Base-by-base conservation (phyloP, 2,797 vertebrate genomes). In the Melanotaenia nigrans region DNA sequence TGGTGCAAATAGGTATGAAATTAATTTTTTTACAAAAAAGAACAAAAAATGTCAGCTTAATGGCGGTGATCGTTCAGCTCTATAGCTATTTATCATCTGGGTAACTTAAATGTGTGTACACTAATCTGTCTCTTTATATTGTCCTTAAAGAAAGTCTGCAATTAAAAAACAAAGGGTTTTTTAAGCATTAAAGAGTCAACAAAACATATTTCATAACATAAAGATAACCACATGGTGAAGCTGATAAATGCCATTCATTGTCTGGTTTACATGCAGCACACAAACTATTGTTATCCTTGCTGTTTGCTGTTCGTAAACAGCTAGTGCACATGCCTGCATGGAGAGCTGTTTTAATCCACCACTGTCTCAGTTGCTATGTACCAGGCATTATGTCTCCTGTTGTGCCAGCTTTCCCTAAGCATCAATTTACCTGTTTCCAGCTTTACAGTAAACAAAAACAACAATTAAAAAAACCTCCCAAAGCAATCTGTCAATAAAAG, bases 391-490 rank as follows among this genome's bases (percentile, higher is more conserved):
- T 61, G 59, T 65, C 35, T 71, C 53, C 54, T 56, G 25, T 71
- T 33, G 42, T n/a, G 5, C 24, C 62, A 25, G 32, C 32, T 65
- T 42, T 75, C 71, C 73, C 51, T 28, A 58, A 73, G 65, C 66
- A 63, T 84, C 77, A 36, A 45, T 81, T 70, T 69, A 49, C 42
- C 30, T 11, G 38, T 67, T 81, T 65, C 66, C 65, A 65, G 53
- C 36, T 53, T 71, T 51, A 57, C 30, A 57, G 45, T 13, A 45
- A 54, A 68, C 61, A 20, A 61, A 49, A 76, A 71, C 38, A 71
- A 38, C 82, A 85, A 90, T 87, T 89, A 89, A 87, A 81, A 81
- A 71, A 62, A 54, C 30, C 61, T 57, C 55, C 4, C 22, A 68
- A 54, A 78, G 80, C 77, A 76, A 75, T 74, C 77, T 61, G 75